Evolutionary conservation across 2,888 invertebrate species (phyloP).

Genomic region (Lobophora halterata): DNA sequence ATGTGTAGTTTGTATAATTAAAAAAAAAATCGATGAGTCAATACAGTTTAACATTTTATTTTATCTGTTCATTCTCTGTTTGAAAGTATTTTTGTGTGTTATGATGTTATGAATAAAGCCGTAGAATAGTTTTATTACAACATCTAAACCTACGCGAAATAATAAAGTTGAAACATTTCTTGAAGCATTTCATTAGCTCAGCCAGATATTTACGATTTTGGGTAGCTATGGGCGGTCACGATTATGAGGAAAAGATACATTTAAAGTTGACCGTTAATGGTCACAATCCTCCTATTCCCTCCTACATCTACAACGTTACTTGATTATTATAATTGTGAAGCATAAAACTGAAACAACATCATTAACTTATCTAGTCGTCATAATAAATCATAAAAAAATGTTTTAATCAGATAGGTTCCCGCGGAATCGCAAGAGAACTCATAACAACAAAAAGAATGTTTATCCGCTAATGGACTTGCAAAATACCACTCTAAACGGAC

Average conservation of each 20-base stretch:
- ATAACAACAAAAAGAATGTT: conserved; percentile 29
- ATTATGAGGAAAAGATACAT: conserved; percentile 47
- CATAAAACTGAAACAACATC: conserved; percentile 33
- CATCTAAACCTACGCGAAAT: conserved; percentile 53
- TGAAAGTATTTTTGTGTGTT: too few relatives aligned
- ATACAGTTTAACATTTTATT: conserved; percentile 9
- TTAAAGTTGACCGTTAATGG: conserved; percentile 39
- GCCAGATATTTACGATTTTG: conserved; percentile 52
- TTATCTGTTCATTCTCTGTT: conserved; percentile 14
- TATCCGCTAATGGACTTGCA: conserved; percentile 36
- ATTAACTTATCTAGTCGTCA: conserved; percentile 32
- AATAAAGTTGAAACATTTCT: conserved; percentile 37
- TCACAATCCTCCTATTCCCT: conserved; percentile 38
- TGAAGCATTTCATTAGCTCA: conserved; percentile 51
- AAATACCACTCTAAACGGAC: conserved; percentile 37
- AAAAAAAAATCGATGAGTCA: conserved; percentile 7
- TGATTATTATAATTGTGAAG: conserved; percentile 32
- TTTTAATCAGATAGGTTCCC: conserved; percentile 30
- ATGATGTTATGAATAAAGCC: conserved; percentile 50
- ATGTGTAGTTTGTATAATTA: conserved; percentile 19
- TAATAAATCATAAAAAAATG: conserved; percentile 33
- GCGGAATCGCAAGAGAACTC: conserved; percentile 22
- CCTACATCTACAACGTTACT: conserved; percentile 40
- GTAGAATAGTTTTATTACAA: conserved; percentile 55
- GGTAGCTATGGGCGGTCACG: conserved; percentile 62